phyloP scores from a whole-genome alignment of 2,113 vertebrate genomes.

The Gyps fulvus region DNA sequence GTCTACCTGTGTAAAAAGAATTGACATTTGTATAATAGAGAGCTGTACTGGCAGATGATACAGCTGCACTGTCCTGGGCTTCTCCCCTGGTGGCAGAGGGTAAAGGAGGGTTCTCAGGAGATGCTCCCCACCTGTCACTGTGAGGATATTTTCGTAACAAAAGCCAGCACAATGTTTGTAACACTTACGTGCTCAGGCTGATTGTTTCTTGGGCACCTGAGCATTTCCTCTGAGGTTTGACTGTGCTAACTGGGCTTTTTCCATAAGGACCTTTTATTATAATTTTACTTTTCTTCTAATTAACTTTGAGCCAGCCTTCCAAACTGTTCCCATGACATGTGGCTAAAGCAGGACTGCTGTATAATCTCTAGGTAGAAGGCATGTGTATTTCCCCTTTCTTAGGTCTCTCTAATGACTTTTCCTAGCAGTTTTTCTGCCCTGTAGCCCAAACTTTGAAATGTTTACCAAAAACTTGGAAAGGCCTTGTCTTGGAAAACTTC shows the following conservation, averaged over 20 bases:
- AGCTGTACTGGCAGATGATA: accelerated
- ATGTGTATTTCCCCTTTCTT: neutral
- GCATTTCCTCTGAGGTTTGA: accelerated
- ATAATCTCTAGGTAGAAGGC: neutral
- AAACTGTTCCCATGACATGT: neutral
- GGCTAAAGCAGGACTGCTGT: neutral
- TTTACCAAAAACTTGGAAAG: neutral
- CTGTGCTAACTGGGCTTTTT: neutral
- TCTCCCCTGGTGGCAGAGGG: neutral
- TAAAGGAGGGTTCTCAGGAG: neutral
- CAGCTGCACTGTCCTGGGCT: neutral
- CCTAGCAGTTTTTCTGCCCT: neutral
- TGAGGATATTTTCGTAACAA: neutral
- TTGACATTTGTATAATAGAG: accelerated
- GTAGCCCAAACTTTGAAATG: neutral
- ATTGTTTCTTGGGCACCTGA: neutral
- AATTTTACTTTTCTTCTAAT: neutral
- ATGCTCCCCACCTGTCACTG: neutral
- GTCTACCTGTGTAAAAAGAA: neutral
- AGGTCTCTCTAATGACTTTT: neutral
- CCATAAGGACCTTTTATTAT: neutral
- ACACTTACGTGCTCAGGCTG: neutral
- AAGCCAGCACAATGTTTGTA: neutral
- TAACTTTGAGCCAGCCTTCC: neutral
- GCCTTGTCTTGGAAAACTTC: neutral